Base-by-base conservation (phyloP, 2,888 invertebrate species). In the Aproaerema taeniolella region DNA sequence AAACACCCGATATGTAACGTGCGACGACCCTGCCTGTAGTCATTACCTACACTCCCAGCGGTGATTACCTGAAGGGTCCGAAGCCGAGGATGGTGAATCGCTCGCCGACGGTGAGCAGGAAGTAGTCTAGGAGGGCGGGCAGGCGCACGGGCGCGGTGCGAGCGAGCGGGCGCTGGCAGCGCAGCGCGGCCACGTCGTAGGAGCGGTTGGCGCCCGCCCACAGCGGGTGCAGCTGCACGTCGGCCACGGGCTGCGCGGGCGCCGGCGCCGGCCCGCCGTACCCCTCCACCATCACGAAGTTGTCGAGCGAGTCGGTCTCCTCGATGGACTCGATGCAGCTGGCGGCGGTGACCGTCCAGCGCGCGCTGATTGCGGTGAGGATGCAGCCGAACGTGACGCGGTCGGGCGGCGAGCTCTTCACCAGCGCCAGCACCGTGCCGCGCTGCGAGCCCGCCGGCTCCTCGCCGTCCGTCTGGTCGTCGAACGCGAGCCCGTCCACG, bases 271-370 rank as follows among this genome's bases (percentile, higher is more conserved):
- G 6, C 34, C 35, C 58, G 3, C 67, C 73, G 33, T 64, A 67
- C 2, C 55, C 48, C 41, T 71, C 68, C 54, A 73, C 52, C 42
- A 83, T 76, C 2, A 79, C 63, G 48, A 74, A 80, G 7, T 67
- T 61, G 46, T 80, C 78, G 24, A 81, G 47, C 0, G 73, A 60
- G 41, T 80, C 74, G 17, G 69, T 60, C 44, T 81, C 77, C 43
- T 81, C 77, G 12, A 80, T 63, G 1, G 77, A 60, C 40, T 77
- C 74, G 17, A 82, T 59, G 47, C 82, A 83, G 45, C 79, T 81
- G 9, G 82, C 83, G 0, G 82, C 72, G 1, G 83, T 82, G 36
- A 83, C 41, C 13, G 66, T 56, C 76, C 82, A 82, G 40, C 53
- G 53, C 7, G 52, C 46, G 9, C 61, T 56, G 11, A 85, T 47